These are phyloP conservation scores for Trilocha varians DNA, from an alignment of 2,888 invertebrate species.

Conservation along the genomic window DNA sequence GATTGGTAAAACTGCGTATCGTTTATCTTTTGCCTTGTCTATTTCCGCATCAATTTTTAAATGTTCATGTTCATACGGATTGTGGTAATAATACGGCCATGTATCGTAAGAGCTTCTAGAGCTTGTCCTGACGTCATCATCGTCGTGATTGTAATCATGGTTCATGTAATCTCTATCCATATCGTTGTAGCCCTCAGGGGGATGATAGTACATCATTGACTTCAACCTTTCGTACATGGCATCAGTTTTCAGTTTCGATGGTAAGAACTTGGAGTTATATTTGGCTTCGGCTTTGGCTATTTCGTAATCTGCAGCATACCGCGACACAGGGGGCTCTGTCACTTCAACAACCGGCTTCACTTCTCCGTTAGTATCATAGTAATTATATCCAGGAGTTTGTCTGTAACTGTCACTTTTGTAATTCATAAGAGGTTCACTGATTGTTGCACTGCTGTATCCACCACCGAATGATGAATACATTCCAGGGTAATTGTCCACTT, in stretches of 20 bases:
- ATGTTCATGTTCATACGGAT: slow-evolving; percentile 41
- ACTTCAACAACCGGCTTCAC: neutral
- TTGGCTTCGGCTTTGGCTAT: slow-evolving; percentile 26
- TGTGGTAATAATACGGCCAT: slow-evolving; percentile 47
- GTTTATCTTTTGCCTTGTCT: slow-evolving; percentile 50
- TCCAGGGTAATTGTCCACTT: slow-evolving; percentile 24
- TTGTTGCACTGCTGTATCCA: slow-evolving; percentile 5
- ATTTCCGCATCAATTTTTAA: slow-evolving; percentile 27
- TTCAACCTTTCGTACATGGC: slow-evolving; percentile 30
- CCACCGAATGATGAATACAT: slow-evolving; percentile 16
- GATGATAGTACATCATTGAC: slow-evolving; percentile 31
- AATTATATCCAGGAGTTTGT: slow-evolving; percentile 4
- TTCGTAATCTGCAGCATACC: slow-evolving; percentile 21
- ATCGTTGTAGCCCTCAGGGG: slow-evolving; percentile 18
- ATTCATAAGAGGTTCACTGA: slow-evolving; percentile 8
- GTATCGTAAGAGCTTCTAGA: slow-evolving; percentile 32
- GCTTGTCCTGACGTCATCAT: slow-evolving; percentile 45
- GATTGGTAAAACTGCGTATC: slow-evolving; percentile 27
- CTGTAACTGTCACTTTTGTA: slow-evolving; percentile 8
- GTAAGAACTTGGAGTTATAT: slow-evolving; percentile 20
- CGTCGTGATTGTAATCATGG: slow-evolving; percentile 34
- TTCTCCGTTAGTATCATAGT: slow-evolving; percentile 1
- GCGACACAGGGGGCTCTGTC: slow-evolving; percentile 9
- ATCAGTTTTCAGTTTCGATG: slow-evolving; percentile 26
- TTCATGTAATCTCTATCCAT: slow-evolving; percentile 16